Evolutionary conservation across 2,888 invertebrate species (phyloP).

Genomic region (Sarcophaga rosellei): DNA sequence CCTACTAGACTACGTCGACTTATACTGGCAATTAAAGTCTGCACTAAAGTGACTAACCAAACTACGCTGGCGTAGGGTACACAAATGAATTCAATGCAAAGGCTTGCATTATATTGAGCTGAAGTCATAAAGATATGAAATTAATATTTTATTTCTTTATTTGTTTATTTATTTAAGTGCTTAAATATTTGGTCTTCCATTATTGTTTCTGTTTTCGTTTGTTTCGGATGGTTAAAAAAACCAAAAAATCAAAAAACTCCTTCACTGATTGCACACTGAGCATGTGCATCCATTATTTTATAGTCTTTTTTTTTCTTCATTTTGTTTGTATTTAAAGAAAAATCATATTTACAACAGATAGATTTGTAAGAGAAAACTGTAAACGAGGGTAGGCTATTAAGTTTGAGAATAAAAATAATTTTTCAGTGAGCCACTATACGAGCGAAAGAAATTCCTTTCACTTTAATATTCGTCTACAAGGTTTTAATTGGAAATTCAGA

Average conservation of each 20-base stretch:
- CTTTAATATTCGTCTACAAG: too few relatives aligned
- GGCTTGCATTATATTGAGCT: conserved; percentile 7
- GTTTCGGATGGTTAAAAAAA: not conserved
- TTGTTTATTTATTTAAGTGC: conserved; percentile 18
- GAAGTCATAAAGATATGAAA: conserved; percentile 48
- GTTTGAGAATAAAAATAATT: not conserved
- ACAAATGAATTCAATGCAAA: not conserved
- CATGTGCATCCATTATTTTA: conserved; percentile 63
- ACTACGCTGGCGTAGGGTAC: not conserved
- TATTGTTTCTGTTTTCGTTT: conserved; percentile 2
- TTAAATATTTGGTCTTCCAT: not conserved
- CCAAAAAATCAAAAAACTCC: conserved; percentile 14
- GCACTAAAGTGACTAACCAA: too few relatives aligned
- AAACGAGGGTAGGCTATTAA: conserved; percentile 4
- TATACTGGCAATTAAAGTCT: too few relatives aligned
- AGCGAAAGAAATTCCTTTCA: too few relatives aligned
- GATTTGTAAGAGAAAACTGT: conserved; percentile 5
- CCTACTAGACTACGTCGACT: too few relatives aligned
- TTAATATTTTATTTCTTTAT: conserved; percentile 32
- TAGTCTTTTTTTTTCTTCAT: conserved; percentile 43
- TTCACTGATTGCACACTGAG: conserved; percentile 59
- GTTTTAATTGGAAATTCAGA: too few relatives aligned
- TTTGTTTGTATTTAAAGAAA: conserved; percentile 52
- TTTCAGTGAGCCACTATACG: not conserved
- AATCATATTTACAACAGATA: conserved; percentile 54